Conservation (phyloP, 2,888 invertebrate genomes). For the Eueremaeus valkanovi region DNA sequence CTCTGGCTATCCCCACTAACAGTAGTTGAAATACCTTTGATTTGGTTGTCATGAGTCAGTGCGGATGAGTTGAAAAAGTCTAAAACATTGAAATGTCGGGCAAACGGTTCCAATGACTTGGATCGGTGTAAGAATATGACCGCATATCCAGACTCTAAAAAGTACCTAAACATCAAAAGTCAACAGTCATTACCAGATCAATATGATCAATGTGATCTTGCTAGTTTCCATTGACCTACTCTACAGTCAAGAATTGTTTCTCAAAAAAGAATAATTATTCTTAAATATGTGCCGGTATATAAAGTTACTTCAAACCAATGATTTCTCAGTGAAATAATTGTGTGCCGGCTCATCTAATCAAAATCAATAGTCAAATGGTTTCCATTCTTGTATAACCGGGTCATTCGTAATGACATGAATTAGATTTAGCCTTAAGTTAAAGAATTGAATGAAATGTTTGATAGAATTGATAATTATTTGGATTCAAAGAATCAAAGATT, state of each 20-base stretch:
- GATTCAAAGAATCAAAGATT: not conserved
- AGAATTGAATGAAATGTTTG: not conserved
- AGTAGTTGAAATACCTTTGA: slow-evolving; percentile 39
- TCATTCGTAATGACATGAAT: not conserved
- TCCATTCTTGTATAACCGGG: too few species aligned
- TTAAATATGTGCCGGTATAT: too few species aligned
- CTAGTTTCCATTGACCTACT: too few species aligned
- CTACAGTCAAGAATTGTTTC: too few species aligned
- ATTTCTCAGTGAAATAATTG: too few species aligned
- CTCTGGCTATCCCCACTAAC: too few species aligned
- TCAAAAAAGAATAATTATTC: too few species aligned
- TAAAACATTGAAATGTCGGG: slow-evolving; percentile 74
- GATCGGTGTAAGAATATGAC: slow-evolving; percentile 90
- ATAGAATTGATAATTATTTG: not conserved
- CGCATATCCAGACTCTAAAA: slow-evolving; percentile 71
- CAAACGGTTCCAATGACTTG: slow-evolving; percentile 86
- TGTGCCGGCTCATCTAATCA: too few species aligned
- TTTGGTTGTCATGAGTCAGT: slow-evolving; percentile 36
- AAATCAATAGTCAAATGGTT: too few species aligned
- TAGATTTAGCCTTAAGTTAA: not conserved
- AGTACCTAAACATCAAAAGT: slow-evolving; percentile 59
- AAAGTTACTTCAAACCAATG: too few species aligned
- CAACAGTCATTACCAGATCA: too few species aligned
- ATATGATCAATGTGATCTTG: too few species aligned
- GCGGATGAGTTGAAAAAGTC: slow-evolving; percentile 60